These are phyloP conservation scores for Pyrochroa serraticornis DNA, from an alignment of 2,888 invertebrate genomes.

Conservation along the genomic window DNA sequence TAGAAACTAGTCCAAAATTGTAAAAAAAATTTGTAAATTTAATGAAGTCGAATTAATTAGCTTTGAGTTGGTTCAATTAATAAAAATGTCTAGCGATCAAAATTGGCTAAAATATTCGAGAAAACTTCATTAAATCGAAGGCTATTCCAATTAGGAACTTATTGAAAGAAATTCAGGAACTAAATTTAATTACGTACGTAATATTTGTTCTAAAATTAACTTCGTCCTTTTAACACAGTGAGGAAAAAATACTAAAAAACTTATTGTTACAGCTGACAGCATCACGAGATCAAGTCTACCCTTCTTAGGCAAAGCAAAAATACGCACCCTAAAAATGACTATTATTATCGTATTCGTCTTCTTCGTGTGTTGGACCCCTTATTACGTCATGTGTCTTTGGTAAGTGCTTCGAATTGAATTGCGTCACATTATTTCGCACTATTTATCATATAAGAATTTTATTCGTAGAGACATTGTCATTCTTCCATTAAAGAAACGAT, in stretches of 20 bases:
- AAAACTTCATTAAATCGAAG: background rate
- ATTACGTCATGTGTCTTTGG: conserved; percentile 90
- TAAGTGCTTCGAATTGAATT: conserved; percentile 55
- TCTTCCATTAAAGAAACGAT: conserved; percentile 20
- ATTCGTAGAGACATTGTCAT: too few species aligned
- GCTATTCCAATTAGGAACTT: background rate
- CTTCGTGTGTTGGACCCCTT: conserved; percentile 95
- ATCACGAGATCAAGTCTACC: conserved; percentile 75
- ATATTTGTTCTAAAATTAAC: too few species aligned
- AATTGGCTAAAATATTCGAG: background rate
- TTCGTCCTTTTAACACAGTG: too few species aligned
- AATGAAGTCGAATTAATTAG: too few species aligned
- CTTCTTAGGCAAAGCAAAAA: conserved; percentile 80
- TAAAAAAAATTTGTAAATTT: too few species aligned
- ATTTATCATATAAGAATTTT: background rate
- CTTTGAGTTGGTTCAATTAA: too few species aligned
- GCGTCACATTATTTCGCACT: background rate
- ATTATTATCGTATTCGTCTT: conserved; percentile 92
- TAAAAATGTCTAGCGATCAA: too few species aligned
- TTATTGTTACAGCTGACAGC: conserved; percentile 46
- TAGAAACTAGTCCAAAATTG: too few species aligned
- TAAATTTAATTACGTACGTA: too few species aligned
- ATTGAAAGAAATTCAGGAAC: too few species aligned
- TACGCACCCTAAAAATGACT: conserved; percentile 92
- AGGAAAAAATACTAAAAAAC: background rate